Evolutionary conservation across 1,140 invertebrate genomes (phyloP).

Genomic region (Triops longicaudatus): DNA sequence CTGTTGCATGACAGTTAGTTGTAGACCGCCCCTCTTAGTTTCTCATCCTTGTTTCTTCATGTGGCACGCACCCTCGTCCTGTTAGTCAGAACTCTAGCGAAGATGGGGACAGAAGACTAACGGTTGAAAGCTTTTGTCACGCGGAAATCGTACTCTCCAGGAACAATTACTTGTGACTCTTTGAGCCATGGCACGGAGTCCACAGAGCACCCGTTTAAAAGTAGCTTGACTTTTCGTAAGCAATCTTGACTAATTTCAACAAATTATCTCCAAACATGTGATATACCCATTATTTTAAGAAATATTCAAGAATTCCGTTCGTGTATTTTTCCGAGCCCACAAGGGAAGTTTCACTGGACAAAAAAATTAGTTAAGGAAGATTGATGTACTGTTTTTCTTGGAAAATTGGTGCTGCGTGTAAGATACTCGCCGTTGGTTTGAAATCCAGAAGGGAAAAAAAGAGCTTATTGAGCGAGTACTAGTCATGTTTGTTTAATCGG

Average conservation of each 20-base stretch:
- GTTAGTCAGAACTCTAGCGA: neutral
- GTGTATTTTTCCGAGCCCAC: neutral
- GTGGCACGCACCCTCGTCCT: neutral
- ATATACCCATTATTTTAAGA: neutral
- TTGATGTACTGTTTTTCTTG: neutral
- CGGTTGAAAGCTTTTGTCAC: slow-evolving; percentile 11
- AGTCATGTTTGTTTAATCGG: neutral
- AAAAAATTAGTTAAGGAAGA: no score
- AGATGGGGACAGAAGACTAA: neutral
- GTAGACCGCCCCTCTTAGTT: neutral
- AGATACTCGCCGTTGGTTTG: neutral
- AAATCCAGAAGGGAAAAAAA: no score
- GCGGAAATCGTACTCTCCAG: neutral
- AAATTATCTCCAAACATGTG: neutral
- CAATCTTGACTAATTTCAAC: neutral
- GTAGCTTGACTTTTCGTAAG: neutral
- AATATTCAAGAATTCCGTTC: neutral
- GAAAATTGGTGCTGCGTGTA: neutral
- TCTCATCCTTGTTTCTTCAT: neutral
- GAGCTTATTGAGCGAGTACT: neutral
- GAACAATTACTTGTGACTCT: slow-evolving; percentile 1
- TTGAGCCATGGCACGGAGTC: neutral
- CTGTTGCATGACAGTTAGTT: neutral
- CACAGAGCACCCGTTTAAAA: neutral
- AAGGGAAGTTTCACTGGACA: no score